phyloP scores from a whole-genome alignment of 2,888 invertebrate genomes.

The Habrosyne pyritoides region DNA sequence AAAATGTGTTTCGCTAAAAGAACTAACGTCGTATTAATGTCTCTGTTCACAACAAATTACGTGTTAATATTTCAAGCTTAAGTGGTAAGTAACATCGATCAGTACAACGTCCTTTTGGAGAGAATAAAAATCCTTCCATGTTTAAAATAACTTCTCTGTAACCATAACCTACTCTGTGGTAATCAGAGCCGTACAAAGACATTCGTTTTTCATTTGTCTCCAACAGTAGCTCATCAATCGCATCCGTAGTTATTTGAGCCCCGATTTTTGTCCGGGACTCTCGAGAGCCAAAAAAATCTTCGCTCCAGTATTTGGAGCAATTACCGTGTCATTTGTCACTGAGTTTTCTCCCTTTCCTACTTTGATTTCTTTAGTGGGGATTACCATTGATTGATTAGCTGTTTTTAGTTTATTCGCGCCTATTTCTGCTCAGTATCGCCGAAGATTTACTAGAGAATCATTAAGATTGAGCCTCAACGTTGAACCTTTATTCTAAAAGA shows the following conservation, averaged over 20 bases:
- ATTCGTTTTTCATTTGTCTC: slow-evolving; percentile 66
- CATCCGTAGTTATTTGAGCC: slow-evolving; percentile 61
- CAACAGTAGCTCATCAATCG: slow-evolving; percentile 69
- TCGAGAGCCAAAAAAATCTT: slow-evolving; percentile 51
- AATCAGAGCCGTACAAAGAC: slow-evolving; percentile 54
- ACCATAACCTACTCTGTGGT: slow-evolving; percentile 30
- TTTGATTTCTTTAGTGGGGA: slow-evolving; percentile 69
- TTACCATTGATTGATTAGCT: slow-evolving; percentile 72
- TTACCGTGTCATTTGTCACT: slow-evolving; percentile 79
- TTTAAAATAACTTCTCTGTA: too few relatives aligned
- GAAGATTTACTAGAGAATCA: slow-evolving; percentile 26
- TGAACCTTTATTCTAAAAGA: neutral
- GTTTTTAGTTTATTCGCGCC: slow-evolving; percentile 32
- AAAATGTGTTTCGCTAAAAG: too few relatives aligned
- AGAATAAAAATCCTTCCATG: too few relatives aligned
- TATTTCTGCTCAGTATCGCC: slow-evolving; percentile 27
- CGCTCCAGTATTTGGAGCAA: slow-evolving; percentile 65
- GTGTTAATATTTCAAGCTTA: too few relatives aligned
- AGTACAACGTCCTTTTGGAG: too few relatives aligned
- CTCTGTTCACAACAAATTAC: too few relatives aligned
- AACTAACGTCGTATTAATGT: too few relatives aligned
- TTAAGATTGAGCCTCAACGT: slow-evolving; percentile 29
- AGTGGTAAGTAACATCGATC: too few relatives aligned
- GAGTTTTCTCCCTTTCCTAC: slow-evolving; percentile 49
- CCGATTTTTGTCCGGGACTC: slow-evolving; percentile 49